Base-by-base conservation (phyloP, 2,113 vertebrate species). In the Sprattus sprattus region DNA sequence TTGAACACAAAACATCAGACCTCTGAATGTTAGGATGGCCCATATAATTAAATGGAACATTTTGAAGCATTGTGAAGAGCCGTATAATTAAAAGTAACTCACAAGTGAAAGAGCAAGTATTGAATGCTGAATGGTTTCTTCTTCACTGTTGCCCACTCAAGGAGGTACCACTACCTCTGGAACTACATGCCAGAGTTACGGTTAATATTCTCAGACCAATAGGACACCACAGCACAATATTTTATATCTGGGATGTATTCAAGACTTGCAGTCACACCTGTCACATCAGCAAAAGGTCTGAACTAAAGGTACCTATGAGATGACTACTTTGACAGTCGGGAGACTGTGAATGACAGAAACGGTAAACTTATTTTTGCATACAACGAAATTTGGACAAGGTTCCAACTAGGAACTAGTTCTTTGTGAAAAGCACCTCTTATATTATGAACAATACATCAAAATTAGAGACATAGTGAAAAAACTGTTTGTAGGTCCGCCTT, bases 341-440 rank as follows among this genome's bases (percentile, higher is more conserved):
- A 10, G 47, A 9, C 0, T 9, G 6, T 49, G 46, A 47, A 47
- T 47, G 47, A 49, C 13, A 60, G 54, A 22, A 60, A 60, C 22
- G 4, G 18, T 49, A 11, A 49, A 49, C 47, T 52, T 52, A 15
- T 15, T 1, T 39, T 39, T 39, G 39, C 39, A 39, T 39, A 39
- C 39, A 39, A 39, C 39, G 39, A 39, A 39, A 39, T 39, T 39
- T 39, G 39, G 39, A 39, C 39, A 39, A 39, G 39, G 39, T 39
- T 39, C 39, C 1, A 39, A 39, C 39, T 39, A 39, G 39, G n/a
- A n/a, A n/a, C n/a, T n/a, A n/a, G 98, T 84, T 99, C 98, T 88
- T 99, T 99, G 81, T 99, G 96, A 92, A 99, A 99, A 89, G 99
- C 98, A 89, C 98, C 98, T 64, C 99, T 94, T 91, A 99, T 98